A percentile compares a stretch with the other conserved stretches of the same genome.
Evolutionary conservation across 2,888 invertebrate genomes (phyloP).

Genomic region (Sphaerophoria taeniata): DNA sequence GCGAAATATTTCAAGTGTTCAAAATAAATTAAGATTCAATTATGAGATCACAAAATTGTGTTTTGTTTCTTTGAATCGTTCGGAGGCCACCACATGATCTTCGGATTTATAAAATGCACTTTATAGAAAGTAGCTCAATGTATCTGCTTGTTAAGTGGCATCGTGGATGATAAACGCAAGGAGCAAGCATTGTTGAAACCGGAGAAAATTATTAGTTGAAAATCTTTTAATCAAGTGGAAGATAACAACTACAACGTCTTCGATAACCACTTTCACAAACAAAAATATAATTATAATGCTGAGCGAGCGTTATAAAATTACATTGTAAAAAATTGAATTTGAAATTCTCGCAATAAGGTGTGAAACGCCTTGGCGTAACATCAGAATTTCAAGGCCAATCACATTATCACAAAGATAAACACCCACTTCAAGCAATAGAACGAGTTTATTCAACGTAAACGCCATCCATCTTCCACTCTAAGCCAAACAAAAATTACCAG

Average conservation of each 20-base stretch:
- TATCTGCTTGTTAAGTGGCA: neutral
- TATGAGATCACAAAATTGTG: constrained; percentile 63
- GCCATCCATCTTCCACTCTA: neutral
- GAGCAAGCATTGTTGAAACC: constrained; percentile 43
- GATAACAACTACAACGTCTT: neutral
- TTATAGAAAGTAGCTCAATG: constrained; percentile 65
- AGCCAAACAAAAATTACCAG: constrained; percentile 23
- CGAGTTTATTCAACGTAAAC: constrained; percentile 24
- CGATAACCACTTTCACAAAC: neutral
- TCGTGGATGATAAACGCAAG: constrained; percentile 36
- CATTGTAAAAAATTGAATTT: neutral
- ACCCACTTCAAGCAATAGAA: neutral
- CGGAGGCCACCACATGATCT: constrained; percentile 49
- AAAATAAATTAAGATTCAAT: constrained; percentile 55
- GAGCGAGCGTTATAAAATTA: neutral
- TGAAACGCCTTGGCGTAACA: constrained; percentile 22
- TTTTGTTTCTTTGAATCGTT: constrained; percentile 31
- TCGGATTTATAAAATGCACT: constrained; percentile 33
- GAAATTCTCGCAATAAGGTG: constrained; percentile 12
- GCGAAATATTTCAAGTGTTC: constrained; percentile 15
- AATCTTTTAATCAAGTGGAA: neutral
- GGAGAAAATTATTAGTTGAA: constrained; percentile 18
- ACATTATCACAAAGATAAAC: neutral
- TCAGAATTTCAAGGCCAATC: constrained; percentile 27
- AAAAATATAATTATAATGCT: neutral